These are phyloP conservation scores for Gonioctena quinquepunctata DNA, from an alignment of 1,140 invertebrate genomes.

Conservation along the genomic window DNA sequence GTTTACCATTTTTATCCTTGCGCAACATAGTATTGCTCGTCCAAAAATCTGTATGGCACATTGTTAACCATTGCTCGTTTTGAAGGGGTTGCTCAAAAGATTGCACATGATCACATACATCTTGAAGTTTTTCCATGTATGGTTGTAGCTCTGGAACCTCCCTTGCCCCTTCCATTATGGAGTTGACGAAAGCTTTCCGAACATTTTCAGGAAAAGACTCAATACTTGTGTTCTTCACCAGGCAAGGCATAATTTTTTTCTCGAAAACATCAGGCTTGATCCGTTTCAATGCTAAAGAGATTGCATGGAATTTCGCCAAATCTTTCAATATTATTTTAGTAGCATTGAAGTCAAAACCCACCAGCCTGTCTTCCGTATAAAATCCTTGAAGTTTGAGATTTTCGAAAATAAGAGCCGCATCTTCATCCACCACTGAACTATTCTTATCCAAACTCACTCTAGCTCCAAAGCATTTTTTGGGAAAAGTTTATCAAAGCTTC, in stretches of 20 bases:
- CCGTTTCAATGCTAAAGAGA: slow-evolving; percentile 61
- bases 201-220: slow-evolving; percentile 45
- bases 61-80: slow-evolving; percentile 58
- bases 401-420: slow-evolving; percentile 63
- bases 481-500: slow-evolving; percentile 55
- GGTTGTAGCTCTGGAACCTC: slow-evolving; percentile 43
- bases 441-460: slow-evolving; percentile 56
- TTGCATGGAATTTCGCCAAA: slow-evolving; percentile 63
- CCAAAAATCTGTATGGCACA: slow-evolving; percentile 67
- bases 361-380: slow-evolving; percentile 56
- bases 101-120: slow-evolving; percentile 32
- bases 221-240: slow-evolving; percentile 43
- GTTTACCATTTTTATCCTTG: slow-evolving; percentile 39
- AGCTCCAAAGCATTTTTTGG: slow-evolving; percentile 62
- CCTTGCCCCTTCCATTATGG: slow-evolving; percentile 44
- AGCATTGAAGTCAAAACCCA: slow-evolving; percentile 59
- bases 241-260: slow-evolving; percentile 52
- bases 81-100: slow-evolving; percentile 33
- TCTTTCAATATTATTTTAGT: slow-evolving; percentile 57
- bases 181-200: slow-evolving; percentile 40
- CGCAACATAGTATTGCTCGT: slow-evolving; percentile 63
- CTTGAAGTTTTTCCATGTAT: slow-evolving; percentile 32
- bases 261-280: slow-evolving; percentile 60
- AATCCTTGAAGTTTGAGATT: slow-evolving; percentile 61
- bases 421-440: slow-evolving; percentile 56